phyloP scores from a whole-genome alignment of 2,113 vertebrate genomes.

The Scopus umbretta region DNA sequence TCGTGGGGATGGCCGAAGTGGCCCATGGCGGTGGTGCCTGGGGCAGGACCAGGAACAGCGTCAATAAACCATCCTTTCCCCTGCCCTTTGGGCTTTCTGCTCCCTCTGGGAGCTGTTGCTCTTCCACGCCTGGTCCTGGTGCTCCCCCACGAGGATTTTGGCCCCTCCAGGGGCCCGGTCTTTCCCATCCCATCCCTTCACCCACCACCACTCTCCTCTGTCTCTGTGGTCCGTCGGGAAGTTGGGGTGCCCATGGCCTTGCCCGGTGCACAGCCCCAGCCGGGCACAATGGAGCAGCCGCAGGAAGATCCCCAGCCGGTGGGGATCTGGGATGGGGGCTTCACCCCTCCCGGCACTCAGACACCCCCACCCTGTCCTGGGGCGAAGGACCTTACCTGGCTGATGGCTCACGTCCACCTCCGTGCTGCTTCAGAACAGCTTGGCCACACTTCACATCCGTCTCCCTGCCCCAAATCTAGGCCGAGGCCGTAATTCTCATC shows the following conservation, averaged over 20 bases:
- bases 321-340: neutral
- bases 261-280: neutral
- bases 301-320: too few relatives aligned
- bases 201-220: fast-evolving
- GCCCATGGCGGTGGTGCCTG: neutral
- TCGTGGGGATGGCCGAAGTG: fast-evolving
- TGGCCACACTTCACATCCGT: neutral
- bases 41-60: neutral
- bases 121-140: neutral
- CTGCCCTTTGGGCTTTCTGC: neutral
- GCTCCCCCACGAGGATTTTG: neutral
- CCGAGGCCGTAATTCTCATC: fast-evolving
- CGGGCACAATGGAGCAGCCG: neutral
- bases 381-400: neutral
- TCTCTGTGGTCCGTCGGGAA: fast-evolving
- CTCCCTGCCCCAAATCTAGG: neutral
- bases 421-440: fast-evolving
- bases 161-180: fast-evolving
- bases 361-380: fast-evolving
- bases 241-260: fast-evolving
- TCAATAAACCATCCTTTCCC: neutral
- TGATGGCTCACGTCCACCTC: neutral
- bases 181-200: neutral
- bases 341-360: neutral
- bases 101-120: neutral